Evolutionary conservation across 2,888 invertebrate species (phyloP), one percentile per base, ranked within the genome.

Genomic region (Apotomis capreana): DNA sequence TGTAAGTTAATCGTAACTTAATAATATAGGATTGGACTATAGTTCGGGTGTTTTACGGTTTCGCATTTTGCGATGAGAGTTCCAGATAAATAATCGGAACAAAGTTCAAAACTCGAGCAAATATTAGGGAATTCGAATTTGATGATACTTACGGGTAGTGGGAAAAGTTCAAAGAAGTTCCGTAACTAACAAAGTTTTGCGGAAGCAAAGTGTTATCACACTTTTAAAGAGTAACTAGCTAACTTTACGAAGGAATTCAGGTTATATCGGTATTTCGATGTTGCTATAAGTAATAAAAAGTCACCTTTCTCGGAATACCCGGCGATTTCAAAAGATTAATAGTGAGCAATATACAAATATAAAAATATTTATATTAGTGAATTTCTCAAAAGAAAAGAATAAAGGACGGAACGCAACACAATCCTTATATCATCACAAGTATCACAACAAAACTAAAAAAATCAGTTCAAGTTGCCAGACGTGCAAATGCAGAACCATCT

Each of bases 391-490:
- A 46, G 46, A 26, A 15, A 26, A 26, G 26, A 26, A 26, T 26
- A 2, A 26, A 26, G 26, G 26, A 26, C 26, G 26, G 26, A 26
- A 26, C 26, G 4, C 51, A n/a, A 37, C 36, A 57, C 4, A 2
- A 12, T 37, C 9, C n/a, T 40, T 57, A 55, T 64, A 44, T 55
- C 46, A 55, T 15, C 26, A 26, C 26, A 26, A 26, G 26, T 52
- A 44, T 65, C 65, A 65, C 46, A 65, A 65, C 64, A 65, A 26
- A 65, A 46, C n/a, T 46, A 59, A 68, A 15, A 68, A 67, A 58
- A 37, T 13, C 49, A 51, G 51, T 59, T 59, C 59, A 46, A 37
- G 40, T 44, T 12, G 64, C 46, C 52, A 46, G 44, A 44, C 62
- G 13, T 8, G 55, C 26, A n/a, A 26, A n/a, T 44, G 15, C 64